Percentiles rank a stretch among this genome's conserved stretches.
These are phyloP conservation scores for Pelobates cultripes DNA, from an alignment of 2,797 vertebrate species.

Conservation along the genomic window DNA sequence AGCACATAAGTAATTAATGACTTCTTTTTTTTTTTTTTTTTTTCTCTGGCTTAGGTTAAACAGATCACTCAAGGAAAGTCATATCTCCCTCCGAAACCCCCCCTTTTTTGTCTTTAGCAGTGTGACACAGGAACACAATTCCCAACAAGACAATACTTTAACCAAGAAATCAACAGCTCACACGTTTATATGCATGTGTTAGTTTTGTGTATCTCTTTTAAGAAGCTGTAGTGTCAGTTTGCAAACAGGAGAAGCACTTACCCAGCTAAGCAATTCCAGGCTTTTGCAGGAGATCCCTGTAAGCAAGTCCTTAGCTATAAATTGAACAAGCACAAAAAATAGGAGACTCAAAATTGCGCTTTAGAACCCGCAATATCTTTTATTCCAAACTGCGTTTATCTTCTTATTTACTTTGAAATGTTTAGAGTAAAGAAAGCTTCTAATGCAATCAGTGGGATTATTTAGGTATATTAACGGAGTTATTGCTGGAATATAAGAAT, in stretches of 20 bases:
- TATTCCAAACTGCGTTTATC: conserved; percentile 31
- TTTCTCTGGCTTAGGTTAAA: conserved; percentile 95
- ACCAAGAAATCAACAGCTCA: conserved; percentile 76
- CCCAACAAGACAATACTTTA: conserved; percentile 88
- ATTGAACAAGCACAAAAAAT: conserved; percentile 42
- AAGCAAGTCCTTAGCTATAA: conserved; percentile 58
- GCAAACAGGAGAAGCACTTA: conserved; percentile 70
- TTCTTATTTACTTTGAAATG: conserved; percentile 76
- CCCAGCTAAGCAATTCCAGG: conserved; percentile 51
- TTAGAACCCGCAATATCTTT: conserved; percentile 43
- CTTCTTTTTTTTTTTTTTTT: conserved; percentile 76
- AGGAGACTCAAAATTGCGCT: conserved; percentile 14
- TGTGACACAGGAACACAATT: conserved; percentile 91
- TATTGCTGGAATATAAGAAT: neutral
- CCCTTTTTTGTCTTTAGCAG: conserved; percentile 63
- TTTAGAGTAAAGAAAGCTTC: conserved; percentile 69
- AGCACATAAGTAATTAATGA: conserved; percentile 99
- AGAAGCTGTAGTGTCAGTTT: conserved; percentile 74
- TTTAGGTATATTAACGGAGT: neutral
- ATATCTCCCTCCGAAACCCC: conserved; percentile 72
- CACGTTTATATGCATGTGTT: conserved; percentile 24
- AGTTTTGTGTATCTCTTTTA: conserved; percentile 62
- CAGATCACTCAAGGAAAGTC: conserved; percentile 99
- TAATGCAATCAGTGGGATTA: neutral
- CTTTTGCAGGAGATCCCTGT: conserved; percentile 60